Base-by-base conservation (phyloP, 2,888 invertebrate species). In the Apodemia duryi region DNA sequence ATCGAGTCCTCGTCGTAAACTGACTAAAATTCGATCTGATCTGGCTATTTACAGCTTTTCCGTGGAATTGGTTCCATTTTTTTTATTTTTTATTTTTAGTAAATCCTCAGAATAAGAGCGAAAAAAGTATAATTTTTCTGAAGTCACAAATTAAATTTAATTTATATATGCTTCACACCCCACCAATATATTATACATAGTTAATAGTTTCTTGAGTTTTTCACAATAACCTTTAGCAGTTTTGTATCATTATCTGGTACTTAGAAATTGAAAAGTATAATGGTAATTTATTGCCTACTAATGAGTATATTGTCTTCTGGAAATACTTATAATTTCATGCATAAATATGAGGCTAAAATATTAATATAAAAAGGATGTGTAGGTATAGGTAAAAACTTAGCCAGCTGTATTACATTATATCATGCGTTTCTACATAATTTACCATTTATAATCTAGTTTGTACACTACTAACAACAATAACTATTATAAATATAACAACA, bases 401-500 rank as follows among this genome's bases (percentile, higher is more conserved):
- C 70, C 74, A 75, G 73, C 74, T 75, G 75, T 72, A 70, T 49
- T 61, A 61, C 28, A 11, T 7, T 41, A 51, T n/a, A n/a, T 13
- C 28, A 54, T 29, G 54, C 57, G 6, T 54, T 38, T 35, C 38
- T 35, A 51, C 35, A 60, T 38, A 13, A 28, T 64, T 5, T 9
- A 32, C 46, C 5, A 13, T 46, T 9, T n/a, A 35, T 13, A 11
- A 43, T 13, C 11, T n/a, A 46, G 21, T 43, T 49, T 46, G 5
- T 46, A 49, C 11, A 62, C 62, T 32, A 32, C 29, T 11, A 46
- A 29, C 32, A 62, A 0, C n/a, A 6, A 62, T 29, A 62, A 32
- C 1, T 13, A 62, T 46, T 29, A 6, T 49, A 62, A 11, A 65
- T 63, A 35, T 64, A 67, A 46, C 13, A 46, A 67, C 62, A 63